Percentiles rank a stretch among this genome's conserved stretches.
Conservation (phyloP, 1,140 invertebrate species). For the Gyrodactylus salaris region DNA sequence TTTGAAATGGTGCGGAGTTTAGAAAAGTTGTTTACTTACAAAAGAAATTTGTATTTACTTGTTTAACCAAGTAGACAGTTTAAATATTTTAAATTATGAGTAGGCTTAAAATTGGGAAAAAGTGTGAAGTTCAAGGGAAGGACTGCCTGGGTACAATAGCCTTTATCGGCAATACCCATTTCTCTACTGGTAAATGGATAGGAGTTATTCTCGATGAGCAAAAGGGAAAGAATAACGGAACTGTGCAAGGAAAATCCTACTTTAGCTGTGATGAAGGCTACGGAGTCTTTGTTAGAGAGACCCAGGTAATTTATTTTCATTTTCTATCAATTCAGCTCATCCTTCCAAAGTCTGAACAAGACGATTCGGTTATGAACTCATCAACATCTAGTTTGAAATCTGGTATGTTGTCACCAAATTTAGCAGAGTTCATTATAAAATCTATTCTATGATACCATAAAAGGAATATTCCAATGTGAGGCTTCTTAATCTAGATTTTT, state of each 20-base stretch:
- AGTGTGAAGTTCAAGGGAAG: slow-evolving; percentile 17
- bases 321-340: neutral
- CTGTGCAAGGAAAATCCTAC: slow-evolving; percentile 39
- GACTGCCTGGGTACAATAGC: slow-evolving; percentile 16
- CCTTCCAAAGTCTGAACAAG: neutral
- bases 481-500: too few relatives aligned
- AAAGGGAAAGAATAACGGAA: slow-evolving; percentile 85
- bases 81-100: neutral
- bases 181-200: slow-evolving; percentile 75
- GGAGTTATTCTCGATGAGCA: slow-evolving; percentile 71
- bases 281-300: slow-evolving; percentile 18
- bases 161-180: slow-evolving; percentile 23
- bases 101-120: slow-evolving; percentile 14
- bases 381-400: neutral
- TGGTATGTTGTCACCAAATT: neutral
- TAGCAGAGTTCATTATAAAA: too few relatives aligned
- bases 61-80: neutral
- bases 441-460: too few relatives aligned
- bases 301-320: slow-evolving; percentile 4
- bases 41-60: too few relatives aligned
- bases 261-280: slow-evolving; percentile 20
- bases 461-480: too few relatives aligned
- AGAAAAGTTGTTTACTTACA: too few relatives aligned
- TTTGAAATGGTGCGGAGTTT: neutral
- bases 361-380: slow-evolving; percentile 1